Percentiles rank a stretch among this genome's conserved stretches.
phyloP scores from a whole-genome alignment of 2,113 vertebrate genomes.

The Micromys minutus region DNA sequence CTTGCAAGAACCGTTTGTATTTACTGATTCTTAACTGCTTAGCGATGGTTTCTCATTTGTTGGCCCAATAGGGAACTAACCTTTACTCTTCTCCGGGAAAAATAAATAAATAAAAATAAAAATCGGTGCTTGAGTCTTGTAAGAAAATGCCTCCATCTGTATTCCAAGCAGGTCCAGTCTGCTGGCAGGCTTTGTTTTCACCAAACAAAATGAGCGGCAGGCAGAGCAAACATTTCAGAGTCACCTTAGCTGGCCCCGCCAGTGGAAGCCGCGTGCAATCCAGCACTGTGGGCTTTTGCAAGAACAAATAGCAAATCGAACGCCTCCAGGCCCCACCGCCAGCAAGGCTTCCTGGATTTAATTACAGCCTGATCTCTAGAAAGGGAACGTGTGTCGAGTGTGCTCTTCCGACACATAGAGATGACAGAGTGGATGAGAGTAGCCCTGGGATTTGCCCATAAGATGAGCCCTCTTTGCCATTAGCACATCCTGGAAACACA shows the following conservation, averaged over 20 bases:
- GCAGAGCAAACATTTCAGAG: conserved; percentile 47
- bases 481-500: background rate
- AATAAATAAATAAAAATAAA: no score
- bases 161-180: conserved; percentile 46
- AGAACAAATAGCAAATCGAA: conserved; percentile 48
- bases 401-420: conserved; percentile 64
- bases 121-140: conserved; percentile 18
- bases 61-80: conserved; percentile 57
- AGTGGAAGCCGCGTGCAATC: conserved; percentile 25
- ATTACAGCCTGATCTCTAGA: conserved; percentile 64
- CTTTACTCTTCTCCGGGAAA: conserved; percentile 43
- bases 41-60: conserved; percentile 62
- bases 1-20: conserved; percentile 23
- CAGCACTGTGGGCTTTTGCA: conserved; percentile 12
- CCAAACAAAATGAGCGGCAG: conserved; percentile 50
- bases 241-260: background rate
- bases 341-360: conserved; percentile 70
- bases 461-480: background rate
- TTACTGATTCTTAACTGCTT: conserved; percentile 60
- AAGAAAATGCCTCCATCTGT: conserved; percentile 63
- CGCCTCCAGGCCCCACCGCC: conserved; percentile 23
- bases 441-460: background rate
- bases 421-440: background rate
- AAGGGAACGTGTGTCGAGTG: conserved; percentile 65
- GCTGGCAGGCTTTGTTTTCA: conserved; percentile 41